These are phyloP conservation scores for Drosophila virilis DNA, from an alignment of 1,140 invertebrate species.

Conservation along the genomic window DNA sequence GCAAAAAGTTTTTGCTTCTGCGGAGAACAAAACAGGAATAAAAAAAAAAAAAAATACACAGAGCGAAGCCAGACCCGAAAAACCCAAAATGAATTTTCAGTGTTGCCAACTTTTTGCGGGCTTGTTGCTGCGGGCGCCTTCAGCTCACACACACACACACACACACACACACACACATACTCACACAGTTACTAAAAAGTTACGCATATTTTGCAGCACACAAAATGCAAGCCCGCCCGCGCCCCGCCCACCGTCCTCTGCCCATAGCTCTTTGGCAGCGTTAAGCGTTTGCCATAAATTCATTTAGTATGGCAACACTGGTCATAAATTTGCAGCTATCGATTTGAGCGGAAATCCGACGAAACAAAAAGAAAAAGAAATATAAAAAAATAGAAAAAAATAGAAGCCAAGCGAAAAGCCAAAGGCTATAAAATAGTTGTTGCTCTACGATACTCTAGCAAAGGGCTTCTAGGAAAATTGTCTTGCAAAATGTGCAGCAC, in stretches of 20 bases:
- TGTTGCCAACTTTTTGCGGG: constrained; percentile 79
- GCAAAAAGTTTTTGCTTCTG: constrained; percentile 60
- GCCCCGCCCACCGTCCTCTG: background rate
- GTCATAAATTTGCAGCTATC: constrained; percentile 72
- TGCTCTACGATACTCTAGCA: constrained; percentile 22
- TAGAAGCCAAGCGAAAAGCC: constrained; percentile 42
- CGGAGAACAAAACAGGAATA: constrained; percentile 24
- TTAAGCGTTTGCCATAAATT: constrained; percentile 76
- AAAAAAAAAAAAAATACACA: constrained; percentile 6
- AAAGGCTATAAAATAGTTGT: constrained; percentile 70
- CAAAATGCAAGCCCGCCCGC: constrained; percentile 19
- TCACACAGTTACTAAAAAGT: constrained; percentile 24
- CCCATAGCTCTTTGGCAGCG: constrained; percentile 35
- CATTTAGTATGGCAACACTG: constrained; percentile 77
- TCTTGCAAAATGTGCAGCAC: background rate
- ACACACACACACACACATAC: constrained; percentile 5
- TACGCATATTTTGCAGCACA: constrained; percentile 67
- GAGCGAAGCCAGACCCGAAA: constrained; percentile 21
- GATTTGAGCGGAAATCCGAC: constrained; percentile 61
- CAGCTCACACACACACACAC: constrained; percentile 22
- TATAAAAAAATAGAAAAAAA: constrained; percentile 11
- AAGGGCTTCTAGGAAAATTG: background rate
- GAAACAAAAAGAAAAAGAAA: constrained; percentile 4
- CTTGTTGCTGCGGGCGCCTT: constrained; percentile 41
- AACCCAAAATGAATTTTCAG: constrained; percentile 77